phyloP scores from a whole-genome alignment of 64 coral and sea anemone species.

The Astreopora myriophthalma region DNA sequence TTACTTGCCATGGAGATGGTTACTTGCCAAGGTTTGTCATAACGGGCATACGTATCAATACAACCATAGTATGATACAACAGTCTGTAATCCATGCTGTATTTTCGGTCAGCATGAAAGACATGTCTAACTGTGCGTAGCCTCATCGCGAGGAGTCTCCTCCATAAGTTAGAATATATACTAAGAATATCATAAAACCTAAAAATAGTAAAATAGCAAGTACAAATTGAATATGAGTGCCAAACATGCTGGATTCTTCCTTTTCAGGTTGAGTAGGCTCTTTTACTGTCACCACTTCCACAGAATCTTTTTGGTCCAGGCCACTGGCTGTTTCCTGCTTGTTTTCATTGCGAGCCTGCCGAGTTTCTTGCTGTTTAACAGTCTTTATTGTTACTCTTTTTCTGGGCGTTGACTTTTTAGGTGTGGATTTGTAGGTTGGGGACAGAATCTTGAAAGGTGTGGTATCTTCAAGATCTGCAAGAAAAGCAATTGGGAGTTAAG shows the following conservation, averaged over 20 bases:
- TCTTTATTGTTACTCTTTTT: conserved; percentile 5
- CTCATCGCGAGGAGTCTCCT: neutral
- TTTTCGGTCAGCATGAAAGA: no score
- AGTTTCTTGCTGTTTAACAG: neutral
- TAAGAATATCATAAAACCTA: conserved; percentile 10
- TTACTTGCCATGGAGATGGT: no score
- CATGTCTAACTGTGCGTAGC: neutral
- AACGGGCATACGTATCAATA: no score
- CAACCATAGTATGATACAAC: no score
- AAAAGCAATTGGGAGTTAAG: neutral
- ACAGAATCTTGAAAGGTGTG: neutral
- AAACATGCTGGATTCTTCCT: neutral
- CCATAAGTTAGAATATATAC: conserved; percentile 18
- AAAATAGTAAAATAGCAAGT: conserved; percentile 14
- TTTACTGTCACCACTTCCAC: neutral
- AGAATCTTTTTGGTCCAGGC: neutral
- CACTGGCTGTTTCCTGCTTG: neutral
- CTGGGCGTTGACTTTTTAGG: neutral
- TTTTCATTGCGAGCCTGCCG: neutral
- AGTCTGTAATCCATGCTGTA: no score
- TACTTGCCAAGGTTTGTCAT: no score
- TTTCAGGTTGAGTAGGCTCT: neutral
- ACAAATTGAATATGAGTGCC: conserved; percentile 25
- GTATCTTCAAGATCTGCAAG: neutral
- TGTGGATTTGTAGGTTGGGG: neutral